Evolutionary conservation across 1,140 invertebrate genomes (phyloP).

Genomic region (Aethina tumida): DNA sequence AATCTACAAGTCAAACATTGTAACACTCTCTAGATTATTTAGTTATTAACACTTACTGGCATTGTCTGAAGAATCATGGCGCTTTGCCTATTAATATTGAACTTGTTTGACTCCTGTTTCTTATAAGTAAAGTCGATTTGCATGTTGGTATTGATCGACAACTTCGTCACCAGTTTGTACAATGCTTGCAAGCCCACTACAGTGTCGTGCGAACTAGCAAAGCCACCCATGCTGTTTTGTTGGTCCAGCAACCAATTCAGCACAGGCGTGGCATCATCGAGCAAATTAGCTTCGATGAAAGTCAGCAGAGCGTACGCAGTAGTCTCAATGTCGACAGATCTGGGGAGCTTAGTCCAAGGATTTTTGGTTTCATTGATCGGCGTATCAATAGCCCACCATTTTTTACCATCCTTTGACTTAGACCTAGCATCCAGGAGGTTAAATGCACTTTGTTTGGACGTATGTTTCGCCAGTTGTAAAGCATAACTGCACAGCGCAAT

Average conservation of each 20-base stretch:
- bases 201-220: slow-evolving; percentile 63
- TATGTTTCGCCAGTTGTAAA: slow-evolving; percentile 64
- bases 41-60: slow-evolving; percentile 22
- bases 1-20: slow-evolving; percentile 20
- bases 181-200: slow-evolving; percentile 55
- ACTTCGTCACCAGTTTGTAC: slow-evolving; percentile 43
- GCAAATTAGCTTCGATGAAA: slow-evolving; percentile 45
- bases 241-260: slow-evolving; percentile 64
- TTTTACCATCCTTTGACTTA: slow-evolving; percentile 37
- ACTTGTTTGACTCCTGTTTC: slow-evolving; percentile 23
- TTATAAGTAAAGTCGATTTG: slow-evolving; percentile 33
- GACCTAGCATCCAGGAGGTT: slow-evolving; percentile 51
- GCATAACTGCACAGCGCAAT: slow-evolving; percentile 68
- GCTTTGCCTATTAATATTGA: slow-evolving; percentile 35
- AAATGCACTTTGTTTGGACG: slow-evolving; percentile 53
- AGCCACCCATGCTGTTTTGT: slow-evolving; percentile 67
- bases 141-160: slow-evolving; percentile 26
- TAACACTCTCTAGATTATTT: slow-evolving; percentile 1
- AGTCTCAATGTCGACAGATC: slow-evolving; percentile 64
- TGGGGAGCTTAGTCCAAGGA: slow-evolving; percentile 45
- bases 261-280: slow-evolving; percentile 46
- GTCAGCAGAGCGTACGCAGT: slow-evolving; percentile 64
- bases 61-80: slow-evolving; percentile 38
- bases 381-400: slow-evolving; percentile 42
- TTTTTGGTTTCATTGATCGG: slow-evolving; percentile 34